phyloP scores from a whole-genome alignment of 1,140 invertebrate genomes.

The Drosophila sturtevanti region DNA sequence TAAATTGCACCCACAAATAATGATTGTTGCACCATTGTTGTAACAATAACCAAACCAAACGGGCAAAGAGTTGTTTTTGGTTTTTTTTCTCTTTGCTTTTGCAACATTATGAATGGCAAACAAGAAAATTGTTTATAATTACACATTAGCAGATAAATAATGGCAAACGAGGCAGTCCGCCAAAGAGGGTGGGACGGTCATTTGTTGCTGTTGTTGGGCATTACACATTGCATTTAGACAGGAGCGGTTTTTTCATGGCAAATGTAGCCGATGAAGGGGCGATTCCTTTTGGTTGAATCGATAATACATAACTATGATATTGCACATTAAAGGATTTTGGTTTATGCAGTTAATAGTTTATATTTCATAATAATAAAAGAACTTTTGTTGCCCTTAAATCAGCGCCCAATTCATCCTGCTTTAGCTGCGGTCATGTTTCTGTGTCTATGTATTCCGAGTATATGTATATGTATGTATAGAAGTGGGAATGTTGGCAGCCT shows the following conservation, averaged over 20 bases:
- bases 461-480: slow-evolving; percentile 28
- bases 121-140: slow-evolving; percentile 78
- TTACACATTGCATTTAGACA: not conserved
- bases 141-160: slow-evolving; percentile 76
- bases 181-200: not conserved
- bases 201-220: slow-evolving; percentile 9
- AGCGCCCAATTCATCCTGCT: not conserved
- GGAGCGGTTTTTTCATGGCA: slow-evolving; percentile 15
- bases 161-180: slow-evolving; percentile 35
- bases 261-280: too few species aligned
- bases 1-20: slow-evolving; percentile 51
- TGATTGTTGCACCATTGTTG: slow-evolving; percentile 36
- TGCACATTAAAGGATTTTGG: too few species aligned
- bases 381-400: not conserved
- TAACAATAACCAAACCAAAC: slow-evolving; percentile 23
- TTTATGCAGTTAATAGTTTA: too few species aligned
- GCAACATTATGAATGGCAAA: slow-evolving; percentile 74
- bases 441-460: slow-evolving; percentile 11
- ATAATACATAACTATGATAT: too few species aligned
- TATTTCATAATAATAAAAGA: too few species aligned
- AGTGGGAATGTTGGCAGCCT: slow-evolving; percentile 33
- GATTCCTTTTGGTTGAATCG: too few species aligned
- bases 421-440: not conserved
- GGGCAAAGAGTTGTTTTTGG: slow-evolving; percentile 33
- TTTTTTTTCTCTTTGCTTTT: slow-evolving; percentile 14